Evolutionary conservation across 2,113 vertebrate genomes (phyloP), one percentile per base, ranked within the genome.

Genomic region (Calyptommatus sinebrachiatus): DNA sequence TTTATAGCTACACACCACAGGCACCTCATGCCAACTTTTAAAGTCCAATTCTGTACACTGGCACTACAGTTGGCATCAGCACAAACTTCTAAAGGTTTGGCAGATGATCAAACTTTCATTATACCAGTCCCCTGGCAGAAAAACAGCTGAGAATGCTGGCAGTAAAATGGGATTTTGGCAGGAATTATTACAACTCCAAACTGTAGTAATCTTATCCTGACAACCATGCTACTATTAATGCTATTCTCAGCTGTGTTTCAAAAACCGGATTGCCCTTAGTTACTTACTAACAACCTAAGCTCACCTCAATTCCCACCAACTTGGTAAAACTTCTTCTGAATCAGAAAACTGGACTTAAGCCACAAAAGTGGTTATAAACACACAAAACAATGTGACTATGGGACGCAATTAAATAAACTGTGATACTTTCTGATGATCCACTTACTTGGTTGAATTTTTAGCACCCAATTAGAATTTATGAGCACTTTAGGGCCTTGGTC

Each of bases 81-180:
- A 73, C 16, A 74, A 53, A n/a, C 12, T 66, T 53, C 31, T 67
- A 18, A 73, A 35, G 60, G 29, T 28, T 61, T 73, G 79, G 71
- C 29, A 57, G 74, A 26, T 50, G 29, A 45, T 70, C 61, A 79
- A 71, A 31, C 22, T 28, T 50, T 73, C 14, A 35, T 73, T 57
- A 46, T 8, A 73, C 26, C 31, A 68, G 1, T 68, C 10, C 53
- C 72, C 22, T 73, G 31, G 10, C 12, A 80, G 31, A 80, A 26
- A 80, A 60, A 80, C 71, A 60, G 31, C 48, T 74, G 71, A 65
- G 63, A 74, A 80, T 24, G 63, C 48, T 74, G 48, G 48, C 29
- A 41, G 14, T 29, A 65, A 57, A 29, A 60, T 29, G 29, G 46
- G 16, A 53, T 31, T 73, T 53, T 41, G 2, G 6, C 65, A 29